phyloP scores from a whole-genome alignment of 2,888 invertebrate species.

The Polymixis flavicincta region DNA sequence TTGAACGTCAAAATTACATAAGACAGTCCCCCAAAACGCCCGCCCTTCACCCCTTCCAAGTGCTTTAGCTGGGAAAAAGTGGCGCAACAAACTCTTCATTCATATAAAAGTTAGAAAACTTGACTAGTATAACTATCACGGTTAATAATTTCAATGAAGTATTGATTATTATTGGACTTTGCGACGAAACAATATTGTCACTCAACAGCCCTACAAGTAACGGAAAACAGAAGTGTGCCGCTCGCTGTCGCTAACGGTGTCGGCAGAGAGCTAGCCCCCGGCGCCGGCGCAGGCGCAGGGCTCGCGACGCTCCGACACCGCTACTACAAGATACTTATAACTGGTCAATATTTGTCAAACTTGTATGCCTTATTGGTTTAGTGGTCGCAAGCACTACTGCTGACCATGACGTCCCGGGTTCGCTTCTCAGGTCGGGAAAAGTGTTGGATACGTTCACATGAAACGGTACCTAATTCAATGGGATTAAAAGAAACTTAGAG shows the following conservation, averaged over 20 bases:
- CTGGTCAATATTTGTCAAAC: background rate
- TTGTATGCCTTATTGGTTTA: background rate
- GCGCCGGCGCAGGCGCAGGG: constrained; percentile 39
- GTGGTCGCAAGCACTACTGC: background rate
- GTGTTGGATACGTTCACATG: too few relatives aligned
- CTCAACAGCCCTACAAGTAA: constrained; percentile 61
- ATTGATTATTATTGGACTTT: background rate
- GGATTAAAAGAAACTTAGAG: too few relatives aligned
- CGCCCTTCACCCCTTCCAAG: too few relatives aligned
- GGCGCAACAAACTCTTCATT: too few relatives aligned
- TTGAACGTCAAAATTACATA: too few relatives aligned
- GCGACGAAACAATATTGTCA: constrained; percentile 2
- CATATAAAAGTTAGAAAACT: background rate
- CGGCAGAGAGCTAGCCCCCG: constrained; percentile 46
- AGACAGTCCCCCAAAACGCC: too few relatives aligned
- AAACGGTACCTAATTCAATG: too few relatives aligned
- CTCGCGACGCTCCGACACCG: background rate
- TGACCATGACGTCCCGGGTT: too few relatives aligned
- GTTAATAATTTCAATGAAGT: background rate
- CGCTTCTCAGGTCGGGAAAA: too few relatives aligned
- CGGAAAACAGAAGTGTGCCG: constrained; percentile 64
- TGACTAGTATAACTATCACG: background rate
- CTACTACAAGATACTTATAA: background rate
- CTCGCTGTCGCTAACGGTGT: constrained; percentile 64
- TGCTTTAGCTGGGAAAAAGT: too few relatives aligned